Evolutionary conservation across 2,113 vertebrate species (phyloP), one percentile per base, ranked within the genome.

Genomic region (Scopus umbretta): DNA sequence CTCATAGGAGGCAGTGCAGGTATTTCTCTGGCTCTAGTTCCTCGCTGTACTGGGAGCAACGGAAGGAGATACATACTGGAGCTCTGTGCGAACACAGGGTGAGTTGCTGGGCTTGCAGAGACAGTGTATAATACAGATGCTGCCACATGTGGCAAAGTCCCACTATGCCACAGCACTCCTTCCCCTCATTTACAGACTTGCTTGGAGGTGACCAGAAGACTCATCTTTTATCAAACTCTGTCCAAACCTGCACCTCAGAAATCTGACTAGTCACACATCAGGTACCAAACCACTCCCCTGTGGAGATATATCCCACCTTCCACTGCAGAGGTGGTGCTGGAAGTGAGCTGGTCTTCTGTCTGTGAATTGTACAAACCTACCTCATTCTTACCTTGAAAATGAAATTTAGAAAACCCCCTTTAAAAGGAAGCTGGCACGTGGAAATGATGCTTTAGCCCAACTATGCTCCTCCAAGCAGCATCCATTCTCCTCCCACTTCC

Each of bases 1-100:
- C 38, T 61, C 32, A 34, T 2, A 47, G 50, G 16, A 86, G 30
- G 40, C 29, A 62, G 10, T 7, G 45, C 55, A 61, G 75, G 26
- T 6, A 5, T 15, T 88, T 4, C 40, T 47, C 47, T 21, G 26
- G 22, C 36, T 66, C 29, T 71, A 20, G 42, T 1, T 75, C 8
- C 22, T 49, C 23, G 17, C 38, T 70, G 50, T 3, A 19, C 45
- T 13, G 27, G 56, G 16, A 56, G 27, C 2, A 1, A 61, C 5
- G 22, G 53, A n/a, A 43, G 18, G 59, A 62, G 55, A 47, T 36
- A 38, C 42, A 56, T 14, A 38, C 25, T 18, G 34, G 19, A 62
- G 56, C 36, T 27, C 67, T 80, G 20, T 36, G 55, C 0, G 1
- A 34, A 59, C 0, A 0, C 10, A 73, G 34, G 11, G 21, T 12